A percentile compares a stretch with the other conserved stretches of the same genome.
Evolutionary conservation across 2,888 invertebrate genomes (phyloP).

Genomic region (Cerceris rybyensis): DNA sequence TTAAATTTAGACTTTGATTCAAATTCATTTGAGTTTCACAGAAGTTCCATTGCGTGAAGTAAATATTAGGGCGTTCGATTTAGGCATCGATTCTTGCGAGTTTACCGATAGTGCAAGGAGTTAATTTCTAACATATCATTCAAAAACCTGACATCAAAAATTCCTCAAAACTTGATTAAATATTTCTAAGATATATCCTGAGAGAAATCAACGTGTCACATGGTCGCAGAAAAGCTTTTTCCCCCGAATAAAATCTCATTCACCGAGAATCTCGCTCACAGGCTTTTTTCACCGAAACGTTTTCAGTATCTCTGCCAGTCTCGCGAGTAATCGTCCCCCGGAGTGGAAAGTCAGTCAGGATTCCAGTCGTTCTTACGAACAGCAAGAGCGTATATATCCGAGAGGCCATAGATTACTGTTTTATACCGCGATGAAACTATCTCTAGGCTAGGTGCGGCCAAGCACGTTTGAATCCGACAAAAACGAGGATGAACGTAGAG

Average conservation of each 20-base stretch:
- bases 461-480: slow-evolving; percentile 32
- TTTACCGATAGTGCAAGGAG: no score
- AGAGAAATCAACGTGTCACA: no score
- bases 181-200: no score
- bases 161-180: no score
- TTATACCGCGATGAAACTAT: slow-evolving; percentile 58
- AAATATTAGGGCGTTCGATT: no score
- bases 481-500: slow-evolving; percentile 3
- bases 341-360: slow-evolving; percentile 42
- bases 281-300: slow-evolving; percentile 14
- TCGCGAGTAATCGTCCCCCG: slow-evolving; percentile 36
- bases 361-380: slow-evolving; percentile 50
- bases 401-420: slow-evolving; percentile 54
- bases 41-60: no score
- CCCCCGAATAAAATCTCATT: not conserved
- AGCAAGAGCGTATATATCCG: slow-evolving; percentile 25
- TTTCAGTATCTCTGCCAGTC: not conserved
- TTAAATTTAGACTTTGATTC: no score
- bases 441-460: slow-evolving; percentile 50
- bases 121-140: no score
- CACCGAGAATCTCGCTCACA: not conserved
- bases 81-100: no score
- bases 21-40: no score
- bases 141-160: no score
- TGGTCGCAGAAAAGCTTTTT: no score